A percentile compares a stretch with the other conserved stretches of the same genome.
Conservation (phyloP, 2,113 vertebrate species). For the Casuarius casuarius region DNA sequence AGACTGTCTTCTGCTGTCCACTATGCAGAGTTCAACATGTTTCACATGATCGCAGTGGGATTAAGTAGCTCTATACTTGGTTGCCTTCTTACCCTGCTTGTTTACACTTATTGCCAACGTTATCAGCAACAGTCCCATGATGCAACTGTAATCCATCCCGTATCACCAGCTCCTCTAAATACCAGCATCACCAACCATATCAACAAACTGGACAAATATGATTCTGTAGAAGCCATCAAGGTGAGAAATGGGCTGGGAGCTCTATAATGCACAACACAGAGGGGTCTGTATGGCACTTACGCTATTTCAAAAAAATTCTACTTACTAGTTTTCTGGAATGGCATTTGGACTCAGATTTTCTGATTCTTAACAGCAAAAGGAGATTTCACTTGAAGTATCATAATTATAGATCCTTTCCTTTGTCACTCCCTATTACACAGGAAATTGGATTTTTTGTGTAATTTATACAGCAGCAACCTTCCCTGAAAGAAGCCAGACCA, state of each 20-base stretch:
- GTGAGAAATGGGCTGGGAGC: constrained; percentile 61
- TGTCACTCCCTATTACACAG: neutral
- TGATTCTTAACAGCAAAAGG: neutral
- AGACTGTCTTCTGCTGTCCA: neutral
- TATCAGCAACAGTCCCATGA: constrained; percentile 96
- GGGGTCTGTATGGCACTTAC: neutral
- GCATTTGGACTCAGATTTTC: neutral
- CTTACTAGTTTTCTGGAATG: neutral
- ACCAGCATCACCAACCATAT: constrained; percentile 98
- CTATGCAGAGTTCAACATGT: constrained; percentile 92
- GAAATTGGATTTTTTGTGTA: neutral
- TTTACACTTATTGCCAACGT: constrained; percentile 95
- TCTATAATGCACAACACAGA: rapidly evolving
- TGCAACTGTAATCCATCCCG: constrained; percentile 95
- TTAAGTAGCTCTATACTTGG: constrained; percentile 96
- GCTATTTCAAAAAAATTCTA: neutral
- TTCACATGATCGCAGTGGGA: constrained; percentile 97
- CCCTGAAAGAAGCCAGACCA: neutral
- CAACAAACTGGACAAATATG: constrained; percentile 98
- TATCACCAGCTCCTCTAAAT: constrained; percentile 92
- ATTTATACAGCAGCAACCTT: neutral
- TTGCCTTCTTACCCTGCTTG: constrained; percentile 92
- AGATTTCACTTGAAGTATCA: neutral
- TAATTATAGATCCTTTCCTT: neutral
- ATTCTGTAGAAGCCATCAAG: constrained; percentile 98